phyloP scores from a whole-genome alignment of 2,113 vertebrate genomes.

The Heloderma charlesbogerti region DNA sequence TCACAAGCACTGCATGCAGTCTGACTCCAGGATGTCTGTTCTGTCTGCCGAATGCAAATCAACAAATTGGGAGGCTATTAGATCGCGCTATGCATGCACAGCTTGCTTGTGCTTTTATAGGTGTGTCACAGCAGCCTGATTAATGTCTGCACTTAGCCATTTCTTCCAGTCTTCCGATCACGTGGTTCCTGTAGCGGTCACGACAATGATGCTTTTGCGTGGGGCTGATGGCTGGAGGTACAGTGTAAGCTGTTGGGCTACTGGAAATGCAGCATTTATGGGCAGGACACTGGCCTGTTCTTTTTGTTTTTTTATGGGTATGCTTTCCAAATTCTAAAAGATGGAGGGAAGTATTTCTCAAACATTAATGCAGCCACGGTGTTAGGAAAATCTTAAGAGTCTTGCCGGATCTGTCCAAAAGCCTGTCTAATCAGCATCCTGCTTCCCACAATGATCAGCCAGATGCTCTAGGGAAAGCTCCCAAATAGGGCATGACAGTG shows the following conservation, averaged over 20 bases:
- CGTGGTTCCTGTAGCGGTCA: neutral
- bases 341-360: neutral
- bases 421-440: neutral
- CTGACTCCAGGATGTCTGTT: conserved; percentile 10
- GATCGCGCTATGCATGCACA: neutral
- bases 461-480: neutral
- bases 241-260: too few species aligned
- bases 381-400: neutral
- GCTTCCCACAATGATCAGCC: too few species aligned
- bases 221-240: neutral
- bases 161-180: neutral
- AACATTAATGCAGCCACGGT: neutral
- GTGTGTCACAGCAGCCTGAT: neutral
- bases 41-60: neutral
- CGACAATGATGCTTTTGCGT: neutral
- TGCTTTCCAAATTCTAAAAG: neutral
- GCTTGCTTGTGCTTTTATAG: neutral
- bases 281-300: neutral
- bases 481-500: neutral
- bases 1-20: neutral
- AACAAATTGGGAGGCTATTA: neutral
- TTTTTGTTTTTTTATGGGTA: neutral
- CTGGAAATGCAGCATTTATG: too few species aligned
- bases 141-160: neutral
- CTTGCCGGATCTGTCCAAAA: neutral